These are phyloP conservation scores for Cossypha dichroa DNA, from an alignment of 2,797 vertebrate genomes.

Conservation along the genomic window DNA sequence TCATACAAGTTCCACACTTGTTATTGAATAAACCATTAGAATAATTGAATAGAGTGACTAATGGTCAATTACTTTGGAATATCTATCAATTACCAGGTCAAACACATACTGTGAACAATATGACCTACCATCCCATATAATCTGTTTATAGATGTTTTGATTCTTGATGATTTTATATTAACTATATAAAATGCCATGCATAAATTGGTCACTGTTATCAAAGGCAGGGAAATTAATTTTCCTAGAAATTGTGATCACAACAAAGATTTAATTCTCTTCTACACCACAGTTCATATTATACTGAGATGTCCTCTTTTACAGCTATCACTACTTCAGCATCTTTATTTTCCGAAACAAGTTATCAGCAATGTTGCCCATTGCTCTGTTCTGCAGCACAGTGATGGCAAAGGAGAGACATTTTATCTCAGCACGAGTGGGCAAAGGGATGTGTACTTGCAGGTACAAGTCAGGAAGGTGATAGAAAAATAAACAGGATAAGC, in stretches of 20 bases:
- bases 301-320: neutral
- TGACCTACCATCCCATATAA: neutral
- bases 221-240: neutral
- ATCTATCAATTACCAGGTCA: neutral
- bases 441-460: neutral
- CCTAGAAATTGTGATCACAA: neutral
- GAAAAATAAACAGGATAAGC: neutral
- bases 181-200: neutral
- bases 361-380: neutral
- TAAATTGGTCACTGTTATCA: neutral
- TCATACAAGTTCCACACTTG: neutral
- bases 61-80: neutral
- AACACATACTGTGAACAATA: neutral
- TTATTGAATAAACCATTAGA: neutral
- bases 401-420: neutral
- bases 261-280: neutral
- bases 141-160: neutral
- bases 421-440: neutral
- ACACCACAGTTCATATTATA: neutral
- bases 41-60: neutral
- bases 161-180: neutral
- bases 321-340: neutral
- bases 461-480: neutral
- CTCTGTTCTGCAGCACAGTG: neutral
- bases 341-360: neutral